Evolutionary conservation across 2,113 vertebrate species (phyloP).

Genomic region (Anser cygnoides): DNA sequence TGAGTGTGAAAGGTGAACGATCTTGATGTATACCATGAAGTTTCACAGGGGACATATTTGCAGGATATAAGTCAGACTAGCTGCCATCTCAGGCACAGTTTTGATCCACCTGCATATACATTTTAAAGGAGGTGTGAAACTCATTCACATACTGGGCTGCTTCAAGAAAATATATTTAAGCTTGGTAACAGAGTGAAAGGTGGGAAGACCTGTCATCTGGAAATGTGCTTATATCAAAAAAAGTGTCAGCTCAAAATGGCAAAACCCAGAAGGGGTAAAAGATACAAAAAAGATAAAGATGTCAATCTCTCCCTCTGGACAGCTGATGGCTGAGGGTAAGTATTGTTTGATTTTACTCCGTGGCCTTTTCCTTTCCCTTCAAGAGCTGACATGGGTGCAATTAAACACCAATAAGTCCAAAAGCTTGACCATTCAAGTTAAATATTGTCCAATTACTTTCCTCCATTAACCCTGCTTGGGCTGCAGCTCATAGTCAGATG

Average conservation of each 20-base stretch:
- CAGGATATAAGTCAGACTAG: conserved; percentile 1
- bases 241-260: not conserved
- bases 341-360: not conserved
- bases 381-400: not conserved
- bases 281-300: not conserved
- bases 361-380: not conserved
- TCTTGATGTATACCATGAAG: conserved; percentile 15
- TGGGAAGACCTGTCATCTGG: conserved; percentile 7
- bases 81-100: conserved; percentile 3
- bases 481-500: fast-evolving
- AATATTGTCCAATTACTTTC: not conserved
- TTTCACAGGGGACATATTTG: conserved; percentile 7
- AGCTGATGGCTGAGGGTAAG: not conserved
- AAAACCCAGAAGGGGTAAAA: not conserved
- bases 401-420: not conserved
- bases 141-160: not conserved
- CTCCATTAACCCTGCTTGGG: not conserved
- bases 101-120: not conserved
- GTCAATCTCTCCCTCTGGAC: not conserved
- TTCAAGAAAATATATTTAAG: conserved; percentile 32
- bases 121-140: conserved; percentile 25
- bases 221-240: not conserved
- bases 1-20: not conserved
- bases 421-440: not conserved
- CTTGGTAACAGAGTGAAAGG: not conserved